Evolutionary conservation across 1,140 invertebrate genomes (phyloP).

Genomic region (Apis laboriosa): DNA sequence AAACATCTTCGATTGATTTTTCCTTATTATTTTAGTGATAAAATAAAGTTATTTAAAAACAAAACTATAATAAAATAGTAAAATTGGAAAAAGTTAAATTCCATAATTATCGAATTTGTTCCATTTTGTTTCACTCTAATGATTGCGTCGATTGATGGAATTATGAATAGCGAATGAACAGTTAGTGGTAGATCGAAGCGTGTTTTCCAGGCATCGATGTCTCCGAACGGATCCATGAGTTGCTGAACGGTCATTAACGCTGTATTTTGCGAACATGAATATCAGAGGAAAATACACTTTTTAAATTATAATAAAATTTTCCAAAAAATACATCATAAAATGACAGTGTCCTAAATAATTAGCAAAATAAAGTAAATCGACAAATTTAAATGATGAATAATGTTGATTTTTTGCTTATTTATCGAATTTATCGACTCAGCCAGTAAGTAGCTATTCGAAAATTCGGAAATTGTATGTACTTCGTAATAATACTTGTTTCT

Average conservation of each 20-base stretch:
- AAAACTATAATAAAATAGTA: no score
- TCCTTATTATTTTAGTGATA: no score
- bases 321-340: conserved; percentile 18
- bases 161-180: not conserved
- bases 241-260: conserved; percentile 45
- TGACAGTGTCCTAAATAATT: conserved; percentile 29
- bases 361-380: conserved; percentile 6
- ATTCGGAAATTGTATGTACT: not conserved
- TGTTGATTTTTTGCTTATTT: not conserved
- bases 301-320: not conserved
- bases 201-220: conserved; percentile 49
- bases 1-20: no score
- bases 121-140: not conserved
- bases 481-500: not conserved
- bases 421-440: not conserved
- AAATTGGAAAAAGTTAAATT: no score
- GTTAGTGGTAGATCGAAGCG: not conserved
- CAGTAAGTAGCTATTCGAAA: not conserved
- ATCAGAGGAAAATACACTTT: conserved; percentile 42
- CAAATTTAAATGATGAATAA: conserved; percentile 28
- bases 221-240: conserved; percentile 45
- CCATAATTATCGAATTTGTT: no score
- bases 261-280: conserved; percentile 39
- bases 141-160: not conserved
- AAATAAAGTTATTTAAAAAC: no score